Evolutionary conservation across 2,888 invertebrate species (phyloP).

Genomic region (Pterostichus niger): DNA sequence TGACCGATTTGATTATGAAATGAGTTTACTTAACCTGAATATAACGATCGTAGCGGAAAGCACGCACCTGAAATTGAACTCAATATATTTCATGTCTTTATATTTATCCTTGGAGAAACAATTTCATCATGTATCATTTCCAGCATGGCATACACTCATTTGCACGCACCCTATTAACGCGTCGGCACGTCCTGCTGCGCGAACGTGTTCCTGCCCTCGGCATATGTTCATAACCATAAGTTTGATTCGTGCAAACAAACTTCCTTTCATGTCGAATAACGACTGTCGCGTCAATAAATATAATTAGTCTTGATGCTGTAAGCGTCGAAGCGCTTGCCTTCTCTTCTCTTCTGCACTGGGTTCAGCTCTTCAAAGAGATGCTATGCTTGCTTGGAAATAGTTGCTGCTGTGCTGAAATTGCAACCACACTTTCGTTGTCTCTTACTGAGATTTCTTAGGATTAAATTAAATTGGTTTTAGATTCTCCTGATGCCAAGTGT

Average conservation of each 20-base stretch:
- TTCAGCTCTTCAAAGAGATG: background rate
- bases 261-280: slow-evolving; percentile 36
- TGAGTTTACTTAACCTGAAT: too few species aligned
- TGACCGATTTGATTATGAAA: too few species aligned
- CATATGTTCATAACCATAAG: slow-evolving; percentile 24
- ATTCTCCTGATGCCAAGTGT: background rate
- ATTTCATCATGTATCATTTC: slow-evolving; percentile 20
- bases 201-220: slow-evolving; percentile 19
- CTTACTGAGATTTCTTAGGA: background rate
- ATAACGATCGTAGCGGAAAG: too few species aligned
- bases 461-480: slow-evolving; percentile 19
- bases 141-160: background rate
- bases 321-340: background rate
- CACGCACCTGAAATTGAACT: too few species aligned
- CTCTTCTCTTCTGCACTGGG: background rate
- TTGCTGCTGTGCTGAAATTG: background rate
- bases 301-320: slow-evolving; percentile 1
- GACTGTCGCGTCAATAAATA: slow-evolving; percentile 15
- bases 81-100: too few species aligned
- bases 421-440: background rate
- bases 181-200: slow-evolving; percentile 8
- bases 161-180: slow-evolving; percentile 30
- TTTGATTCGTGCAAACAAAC: slow-evolving; percentile 8
- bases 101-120: slow-evolving; percentile 17
- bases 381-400: slow-evolving; percentile 1